Conservation (phyloP, 1,140 invertebrate genomes). For the Lucilia cuprina region DNA sequence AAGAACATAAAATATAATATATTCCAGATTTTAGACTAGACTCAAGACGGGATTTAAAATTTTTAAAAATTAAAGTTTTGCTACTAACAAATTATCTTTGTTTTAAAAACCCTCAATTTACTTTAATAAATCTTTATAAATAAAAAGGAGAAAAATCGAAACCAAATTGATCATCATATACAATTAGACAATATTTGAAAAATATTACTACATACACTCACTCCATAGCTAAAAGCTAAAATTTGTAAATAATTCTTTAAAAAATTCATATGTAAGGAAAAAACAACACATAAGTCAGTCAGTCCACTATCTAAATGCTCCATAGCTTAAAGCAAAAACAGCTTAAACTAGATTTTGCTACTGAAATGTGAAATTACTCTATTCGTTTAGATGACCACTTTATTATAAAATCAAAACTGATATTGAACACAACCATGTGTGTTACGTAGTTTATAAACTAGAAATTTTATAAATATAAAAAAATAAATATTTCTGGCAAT, state of each 20-base stretch:
- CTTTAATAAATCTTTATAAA: too few relatives aligned
- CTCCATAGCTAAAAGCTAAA: background rate
- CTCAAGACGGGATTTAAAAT: too few relatives aligned
- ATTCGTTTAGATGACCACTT: slow-evolving; percentile 9
- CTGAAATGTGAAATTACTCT: background rate
- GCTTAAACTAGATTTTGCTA: slow-evolving; percentile 8
- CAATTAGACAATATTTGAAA: background rate
- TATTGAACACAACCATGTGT: too few relatives aligned
- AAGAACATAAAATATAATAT: too few relatives aligned
- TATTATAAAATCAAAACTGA: background rate
- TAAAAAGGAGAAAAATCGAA: too few relatives aligned
- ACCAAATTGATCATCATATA: background rate
- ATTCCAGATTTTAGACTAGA: too few relatives aligned
- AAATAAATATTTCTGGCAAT: slow-evolving; percentile 1
- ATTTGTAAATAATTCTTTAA: background rate
- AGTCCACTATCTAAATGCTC: background rate
- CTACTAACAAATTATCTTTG: too few relatives aligned
- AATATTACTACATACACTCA: background rate
- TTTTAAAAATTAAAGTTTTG: too few relatives aligned
- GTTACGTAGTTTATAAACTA: background rate
- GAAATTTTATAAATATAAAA: background rate
- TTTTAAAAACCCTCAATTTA: too few relatives aligned
- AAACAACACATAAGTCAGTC: background rate
- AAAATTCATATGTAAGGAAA: background rate
- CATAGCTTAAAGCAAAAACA: background rate